A percentile compares a stretch with the other conserved stretches of the same genome.
These are phyloP conservation scores for Spermophilus dauricus DNA, from an alignment of 2,113 vertebrate genomes.

Conservation along the genomic window DNA sequence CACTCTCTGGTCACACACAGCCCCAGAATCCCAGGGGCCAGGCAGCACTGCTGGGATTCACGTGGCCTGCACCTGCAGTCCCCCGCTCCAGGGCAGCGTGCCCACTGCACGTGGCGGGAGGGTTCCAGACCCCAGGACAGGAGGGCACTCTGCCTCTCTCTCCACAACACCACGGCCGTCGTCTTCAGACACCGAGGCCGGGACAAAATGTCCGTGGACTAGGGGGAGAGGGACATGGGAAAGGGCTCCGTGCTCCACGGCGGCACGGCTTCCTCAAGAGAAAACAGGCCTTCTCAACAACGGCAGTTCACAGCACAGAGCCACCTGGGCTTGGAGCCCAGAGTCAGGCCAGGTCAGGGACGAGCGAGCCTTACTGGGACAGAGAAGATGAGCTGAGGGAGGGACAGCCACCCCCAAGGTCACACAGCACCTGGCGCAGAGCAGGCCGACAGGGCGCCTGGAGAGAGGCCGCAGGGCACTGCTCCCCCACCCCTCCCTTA, in stretches of 20 bases:
- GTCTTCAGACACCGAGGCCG: background rate
- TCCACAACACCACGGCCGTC: rapidly evolving
- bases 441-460: no score
- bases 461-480: no score
- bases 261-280: background rate
- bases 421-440: background rate
- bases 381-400: background rate
- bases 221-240: background rate
- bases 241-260: rapidly evolving
- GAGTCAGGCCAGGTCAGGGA: rapidly evolving
- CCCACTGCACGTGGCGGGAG: background rate
- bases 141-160: background rate
- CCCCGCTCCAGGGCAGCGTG: rapidly evolving
- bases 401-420: no score
- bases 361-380: background rate
- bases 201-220: no score
- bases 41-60: rapidly evolving
- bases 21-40: rapidly evolving
- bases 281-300: background rate
- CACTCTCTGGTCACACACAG: rapidly evolving
- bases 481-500: no score
- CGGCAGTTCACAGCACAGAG: background rate
- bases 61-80: rapidly evolving
- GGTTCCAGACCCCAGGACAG: background rate
- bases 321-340: background rate